Evolutionary conservation across 1,140 invertebrate genomes (phyloP).

Genomic region (Zaprionus inermis): DNA sequence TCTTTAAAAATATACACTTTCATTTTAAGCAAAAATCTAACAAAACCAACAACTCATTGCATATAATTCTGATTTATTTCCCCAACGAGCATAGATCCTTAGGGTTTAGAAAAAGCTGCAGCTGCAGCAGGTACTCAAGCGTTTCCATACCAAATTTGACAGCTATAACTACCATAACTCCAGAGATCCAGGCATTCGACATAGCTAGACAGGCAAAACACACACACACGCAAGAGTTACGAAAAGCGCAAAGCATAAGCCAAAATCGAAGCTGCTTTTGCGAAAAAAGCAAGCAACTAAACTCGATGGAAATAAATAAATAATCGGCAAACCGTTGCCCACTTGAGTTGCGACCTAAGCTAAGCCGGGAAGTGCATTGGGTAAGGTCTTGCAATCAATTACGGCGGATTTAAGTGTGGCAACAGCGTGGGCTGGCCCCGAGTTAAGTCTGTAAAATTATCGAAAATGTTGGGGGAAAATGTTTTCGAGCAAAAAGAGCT

Average conservation of each 20-base stretch:
- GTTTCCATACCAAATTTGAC: background rate
- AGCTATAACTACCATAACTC: background rate
- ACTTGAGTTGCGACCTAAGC: slow-evolving; percentile 12
- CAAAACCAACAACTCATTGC: too few species aligned
- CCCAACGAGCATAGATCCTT: too few species aligned
- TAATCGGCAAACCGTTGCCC: too few species aligned
- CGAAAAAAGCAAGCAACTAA: background rate
- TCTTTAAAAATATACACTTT: too few species aligned
- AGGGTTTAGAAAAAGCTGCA: too few species aligned
- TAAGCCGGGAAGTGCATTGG: slow-evolving; percentile 11
- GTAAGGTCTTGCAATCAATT: slow-evolving; percentile 29
- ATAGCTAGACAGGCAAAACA: background rate
- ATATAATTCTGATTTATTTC: too few species aligned
- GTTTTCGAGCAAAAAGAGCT: background rate
- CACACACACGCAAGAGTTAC: background rate
- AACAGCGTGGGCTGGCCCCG: background rate
- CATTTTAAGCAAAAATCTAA: too few species aligned
- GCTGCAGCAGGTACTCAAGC: background rate
- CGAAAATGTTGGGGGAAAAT: background rate
- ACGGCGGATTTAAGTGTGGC: slow-evolving; percentile 10
- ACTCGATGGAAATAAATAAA: background rate
- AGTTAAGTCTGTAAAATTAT: slow-evolving; percentile 13
- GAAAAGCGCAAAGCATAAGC: background rate
- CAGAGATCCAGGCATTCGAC: background rate
- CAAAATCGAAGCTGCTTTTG: background rate